These are phyloP conservation scores for Meta bourneti DNA, from an alignment of 2,888 invertebrate species.

Conservation along the genomic window DNA sequence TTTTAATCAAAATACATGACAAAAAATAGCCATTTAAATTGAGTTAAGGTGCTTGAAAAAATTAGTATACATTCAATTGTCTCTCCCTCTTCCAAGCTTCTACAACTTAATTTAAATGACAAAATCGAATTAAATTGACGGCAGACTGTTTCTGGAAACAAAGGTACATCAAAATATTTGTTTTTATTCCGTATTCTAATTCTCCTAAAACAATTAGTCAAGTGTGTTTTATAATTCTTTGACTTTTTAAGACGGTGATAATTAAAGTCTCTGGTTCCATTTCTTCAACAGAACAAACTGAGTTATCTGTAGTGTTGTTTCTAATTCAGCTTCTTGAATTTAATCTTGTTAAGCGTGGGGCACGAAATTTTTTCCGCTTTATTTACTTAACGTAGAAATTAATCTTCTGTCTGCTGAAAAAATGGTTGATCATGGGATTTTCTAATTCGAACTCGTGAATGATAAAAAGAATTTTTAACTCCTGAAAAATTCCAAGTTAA, in stretches of 20 bases:
- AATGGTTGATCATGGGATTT: not conserved
- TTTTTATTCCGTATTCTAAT: not conserved
- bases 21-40: not conserved
- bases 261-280: slow-evolving; percentile 12
- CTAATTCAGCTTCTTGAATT: not conserved
- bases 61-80: not conserved
- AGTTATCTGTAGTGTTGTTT: not conserved
- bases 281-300: not conserved
- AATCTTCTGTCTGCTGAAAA: not conserved
- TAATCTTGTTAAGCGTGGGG: not conserved
- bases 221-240: slow-evolving; percentile 13
- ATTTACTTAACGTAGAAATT: not conserved
- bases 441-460: not conserved
- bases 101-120: not conserved
- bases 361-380: not conserved
- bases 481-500: too few relatives aligned
- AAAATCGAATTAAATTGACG: not conserved
- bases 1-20: not conserved
- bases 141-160: not conserved
- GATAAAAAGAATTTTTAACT: not conserved
- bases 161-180: not conserved
- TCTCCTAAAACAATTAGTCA: slow-evolving; percentile 35
- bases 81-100: not conserved
- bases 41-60: not conserved
- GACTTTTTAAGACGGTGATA: slow-evolving; percentile 20